Evolutionary conservation across 2,888 invertebrate genomes (phyloP), one percentile per base, ranked within the genome.

Genomic region (Agrenia bidenticulata): DNA sequence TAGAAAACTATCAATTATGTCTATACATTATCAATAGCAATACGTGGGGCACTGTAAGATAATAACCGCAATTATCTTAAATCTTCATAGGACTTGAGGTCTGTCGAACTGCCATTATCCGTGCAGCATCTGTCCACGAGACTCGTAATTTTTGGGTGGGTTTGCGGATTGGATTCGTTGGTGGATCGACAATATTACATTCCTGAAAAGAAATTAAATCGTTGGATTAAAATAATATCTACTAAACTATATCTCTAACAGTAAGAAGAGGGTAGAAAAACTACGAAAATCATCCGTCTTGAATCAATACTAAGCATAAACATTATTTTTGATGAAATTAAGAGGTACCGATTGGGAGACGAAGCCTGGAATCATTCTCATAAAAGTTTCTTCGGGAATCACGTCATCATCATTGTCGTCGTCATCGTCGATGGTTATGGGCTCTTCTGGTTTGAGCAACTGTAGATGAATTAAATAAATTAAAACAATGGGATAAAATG

Each of bases 391-490:
- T 45, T 45, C 45, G 4, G 45, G 45, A 45, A 45, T 45, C 4
- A 17, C 19, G 15, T 45, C 45, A 45, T 32, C 32, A 32, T 32
- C 32, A 32, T 32, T 11, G 11, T 32, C 32, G 11, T 32, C 32
- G 32, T 32, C 32, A 32, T 11, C n/a, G n/a, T n/a, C 11, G 11
- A 32, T 32, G 32, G 32, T 32, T 32, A 32, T 32, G 4, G 32
- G 32, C 32, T 32, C 32, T 32, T 32, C 11, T 32, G 32, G 32
- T 11, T 32, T 32, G 32, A 32, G 32, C 32, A 32, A 32, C 32
- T 32, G 32, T 32, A 32, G 11, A n/a, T n/a, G n/a, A n/a, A n/a
- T n/a, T n/a, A n/a, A n/a, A n/a, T 55, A 15, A 55, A 55, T 19
- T 26, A 26, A 5, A 17, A 55, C 19, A 11, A n/a, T n/a, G n/a